Evolutionary conservation across 2,888 invertebrate species (phyloP).

Genomic region (Ditylenchus weischeri): DNA sequence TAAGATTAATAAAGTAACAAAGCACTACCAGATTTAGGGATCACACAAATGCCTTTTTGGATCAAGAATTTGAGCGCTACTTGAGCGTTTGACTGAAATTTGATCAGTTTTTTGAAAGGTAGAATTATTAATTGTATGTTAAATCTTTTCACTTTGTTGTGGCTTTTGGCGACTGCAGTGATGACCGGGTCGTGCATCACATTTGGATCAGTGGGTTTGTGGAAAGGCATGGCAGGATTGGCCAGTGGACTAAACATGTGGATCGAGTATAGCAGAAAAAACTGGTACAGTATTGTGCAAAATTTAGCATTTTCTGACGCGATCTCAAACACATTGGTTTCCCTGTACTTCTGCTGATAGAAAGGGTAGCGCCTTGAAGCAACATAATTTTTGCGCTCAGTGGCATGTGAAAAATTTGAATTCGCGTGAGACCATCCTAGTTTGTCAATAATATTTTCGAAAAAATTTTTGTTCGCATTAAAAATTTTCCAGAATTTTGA

Average conservation of each 20-base stretch:
- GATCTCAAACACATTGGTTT: too few relatives aligned
- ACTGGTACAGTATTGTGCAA: too few relatives aligned
- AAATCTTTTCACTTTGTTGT: constrained; percentile 28
- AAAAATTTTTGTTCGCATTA: too few relatives aligned
- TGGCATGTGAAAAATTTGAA: too few relatives aligned
- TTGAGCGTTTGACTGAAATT: constrained; percentile 36
- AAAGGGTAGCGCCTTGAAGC: too few relatives aligned
- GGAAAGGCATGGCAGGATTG: constrained; percentile 20
- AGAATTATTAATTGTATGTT: background rate
- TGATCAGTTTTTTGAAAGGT: background rate
- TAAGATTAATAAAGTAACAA: background rate
- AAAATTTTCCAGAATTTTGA: too few relatives aligned
- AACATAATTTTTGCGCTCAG: too few relatives aligned
- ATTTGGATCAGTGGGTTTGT: constrained; percentile 19
- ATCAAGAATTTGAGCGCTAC: constrained; percentile 36
- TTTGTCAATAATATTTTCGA: too few relatives aligned
- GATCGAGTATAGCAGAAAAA: too few relatives aligned
- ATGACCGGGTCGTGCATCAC: constrained; percentile 34
- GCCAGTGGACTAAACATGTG: constrained; percentile 3
- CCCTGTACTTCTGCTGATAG: too few relatives aligned
- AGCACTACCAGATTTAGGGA: constrained; percentile 34
- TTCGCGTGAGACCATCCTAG: too few relatives aligned
- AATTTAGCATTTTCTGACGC: too few relatives aligned
- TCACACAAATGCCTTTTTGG: constrained; percentile 36
- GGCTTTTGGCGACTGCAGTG: constrained; percentile 39